Evolutionary conservation across 2,113 vertebrate genomes (phyloP).

Genomic region (Nothobranchius kuhntae): DNA sequence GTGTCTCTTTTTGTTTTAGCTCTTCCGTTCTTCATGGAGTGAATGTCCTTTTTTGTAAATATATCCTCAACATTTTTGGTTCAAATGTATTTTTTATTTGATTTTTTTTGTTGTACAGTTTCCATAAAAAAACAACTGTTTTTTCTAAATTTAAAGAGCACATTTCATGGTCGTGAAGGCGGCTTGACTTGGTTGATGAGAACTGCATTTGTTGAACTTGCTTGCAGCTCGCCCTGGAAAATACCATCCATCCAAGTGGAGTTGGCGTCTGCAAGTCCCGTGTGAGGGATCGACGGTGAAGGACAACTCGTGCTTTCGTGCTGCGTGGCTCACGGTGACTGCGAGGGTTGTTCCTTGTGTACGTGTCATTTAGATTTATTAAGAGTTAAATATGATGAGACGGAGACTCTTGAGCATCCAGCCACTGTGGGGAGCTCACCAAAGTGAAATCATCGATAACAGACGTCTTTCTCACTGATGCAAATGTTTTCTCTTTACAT

Average conservation of each 20-base stretch:
- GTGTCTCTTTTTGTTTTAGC: constrained; percentile 57
- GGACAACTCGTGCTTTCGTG: constrained; percentile 57
- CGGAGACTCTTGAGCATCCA: constrained; percentile 43
- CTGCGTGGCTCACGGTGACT: constrained; percentile 47
- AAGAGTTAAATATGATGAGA: constrained; percentile 51
- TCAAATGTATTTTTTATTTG: constrained; percentile 52
- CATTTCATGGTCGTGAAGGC: constrained; percentile 50
- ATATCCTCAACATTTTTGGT: constrained; percentile 64
- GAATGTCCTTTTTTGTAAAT: constrained; percentile 73
- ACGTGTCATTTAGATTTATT: constrained; percentile 69
- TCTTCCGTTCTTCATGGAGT: constrained; percentile 60
- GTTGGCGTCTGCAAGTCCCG: constrained; percentile 57
- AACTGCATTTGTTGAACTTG: constrained; percentile 51
- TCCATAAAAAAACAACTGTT: constrained; percentile 48
- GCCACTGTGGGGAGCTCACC: constrained; percentile 56
- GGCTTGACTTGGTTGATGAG: constrained; percentile 49
- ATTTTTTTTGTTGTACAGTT: constrained; percentile 70
- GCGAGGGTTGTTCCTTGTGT: constrained; percentile 63
- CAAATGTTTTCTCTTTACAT: constrained; percentile 55
- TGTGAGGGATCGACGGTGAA: constrained; percentile 30
- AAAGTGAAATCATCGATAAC: constrained; percentile 52
- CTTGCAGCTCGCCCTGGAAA: constrained; percentile 61
- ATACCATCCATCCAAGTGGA: constrained; percentile 57
- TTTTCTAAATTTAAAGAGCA: constrained; percentile 45
- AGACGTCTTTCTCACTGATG: constrained; percentile 18